Evolutionary conservation across 1,140 invertebrate species (phyloP).

Genomic region (Drosophila hydei): DNA sequence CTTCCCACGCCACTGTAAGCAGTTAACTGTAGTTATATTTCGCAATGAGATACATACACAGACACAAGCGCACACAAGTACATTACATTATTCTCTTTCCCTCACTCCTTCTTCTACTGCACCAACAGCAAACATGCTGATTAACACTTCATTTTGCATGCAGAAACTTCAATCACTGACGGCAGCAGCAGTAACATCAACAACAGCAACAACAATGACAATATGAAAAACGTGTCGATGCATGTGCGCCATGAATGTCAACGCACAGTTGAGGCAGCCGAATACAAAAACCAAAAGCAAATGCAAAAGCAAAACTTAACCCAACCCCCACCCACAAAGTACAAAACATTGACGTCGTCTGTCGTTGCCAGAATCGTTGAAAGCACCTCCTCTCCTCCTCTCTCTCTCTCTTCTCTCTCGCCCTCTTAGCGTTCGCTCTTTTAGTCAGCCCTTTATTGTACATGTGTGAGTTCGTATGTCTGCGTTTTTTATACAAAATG

Average conservation of each 20-base stretch:
- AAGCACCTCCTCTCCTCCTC: not conserved
- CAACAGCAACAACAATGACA: constrained; percentile 4
- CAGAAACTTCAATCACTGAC: constrained; percentile 39
- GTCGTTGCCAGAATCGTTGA: constrained; percentile 11
- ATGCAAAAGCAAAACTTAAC: constrained; percentile 6
- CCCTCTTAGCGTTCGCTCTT: not conserved
- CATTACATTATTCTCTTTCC: not conserved
- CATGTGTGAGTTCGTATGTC: not conserved
- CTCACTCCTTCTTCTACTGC: not conserved
- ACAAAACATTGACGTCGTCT: constrained; percentile 13
- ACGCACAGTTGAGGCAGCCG: not conserved
- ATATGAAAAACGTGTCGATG: constrained; percentile 43
- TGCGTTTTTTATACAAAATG: constrained; percentile 8
- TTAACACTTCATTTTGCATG: constrained; percentile 47
- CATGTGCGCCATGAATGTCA: constrained; percentile 39
- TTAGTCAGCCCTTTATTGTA: not conserved
- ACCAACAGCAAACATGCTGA: constrained; percentile 31
- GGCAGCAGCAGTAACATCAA: constrained; percentile 15
- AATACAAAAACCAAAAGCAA: constrained; percentile 2
- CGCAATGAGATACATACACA: constrained; percentile 8
- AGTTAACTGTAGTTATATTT: constrained; percentile 14
- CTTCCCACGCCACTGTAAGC: not conserved
- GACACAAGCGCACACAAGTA: not conserved
- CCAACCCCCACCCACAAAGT: constrained; percentile 5
- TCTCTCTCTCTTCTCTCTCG: not conserved